Percentiles rank a stretch among this genome's conserved stretches.
These are phyloP conservation scores for Heterodera schachtii DNA, from an alignment of 1,140 invertebrate species.

Conservation along the genomic window DNA sequence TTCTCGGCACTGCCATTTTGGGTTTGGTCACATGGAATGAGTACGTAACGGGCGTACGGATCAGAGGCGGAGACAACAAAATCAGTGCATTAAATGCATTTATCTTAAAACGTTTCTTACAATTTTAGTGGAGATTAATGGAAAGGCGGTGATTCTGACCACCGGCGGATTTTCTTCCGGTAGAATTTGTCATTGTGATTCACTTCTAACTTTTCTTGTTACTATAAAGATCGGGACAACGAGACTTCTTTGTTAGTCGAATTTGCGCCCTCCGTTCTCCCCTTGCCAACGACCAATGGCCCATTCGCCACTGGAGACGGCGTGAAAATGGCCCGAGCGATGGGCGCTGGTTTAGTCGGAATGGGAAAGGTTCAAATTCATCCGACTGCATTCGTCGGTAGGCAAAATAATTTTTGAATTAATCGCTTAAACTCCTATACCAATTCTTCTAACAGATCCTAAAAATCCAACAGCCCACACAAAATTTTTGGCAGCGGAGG, in stretches of 20 bases:
- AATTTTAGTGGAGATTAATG: slow-evolving; percentile 41
- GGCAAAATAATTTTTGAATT: neutral
- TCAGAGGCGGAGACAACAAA: slow-evolving; percentile 39
- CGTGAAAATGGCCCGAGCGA: slow-evolving; percentile 65
- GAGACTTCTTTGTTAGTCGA: slow-evolving; percentile 59
- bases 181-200: neutral
- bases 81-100: neutral
- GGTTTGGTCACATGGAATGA: slow-evolving; percentile 63
- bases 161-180: slow-evolving; percentile 55
- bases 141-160: slow-evolving; percentile 64
- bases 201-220: too few species aligned
- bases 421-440: neutral
- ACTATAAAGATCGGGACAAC: slow-evolving; percentile 36
- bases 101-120: neutral
- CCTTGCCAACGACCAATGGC: slow-evolving; percentile 66
- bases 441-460: slow-evolving; percentile 49
- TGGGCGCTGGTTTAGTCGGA: slow-evolving; percentile 57
- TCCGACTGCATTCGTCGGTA: slow-evolving; percentile 62
- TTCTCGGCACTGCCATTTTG: slow-evolving; percentile 50
- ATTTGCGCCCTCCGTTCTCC: slow-evolving; percentile 55
- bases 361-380: slow-evolving; percentile 61
- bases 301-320: slow-evolving; percentile 66
- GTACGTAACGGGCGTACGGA: slow-evolving; percentile 57
- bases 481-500: slow-evolving; percentile 66
- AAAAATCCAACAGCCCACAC: slow-evolving; percentile 57